Base-by-base conservation (phyloP, 2,888 invertebrate species). In the Dione juno region DNA sequence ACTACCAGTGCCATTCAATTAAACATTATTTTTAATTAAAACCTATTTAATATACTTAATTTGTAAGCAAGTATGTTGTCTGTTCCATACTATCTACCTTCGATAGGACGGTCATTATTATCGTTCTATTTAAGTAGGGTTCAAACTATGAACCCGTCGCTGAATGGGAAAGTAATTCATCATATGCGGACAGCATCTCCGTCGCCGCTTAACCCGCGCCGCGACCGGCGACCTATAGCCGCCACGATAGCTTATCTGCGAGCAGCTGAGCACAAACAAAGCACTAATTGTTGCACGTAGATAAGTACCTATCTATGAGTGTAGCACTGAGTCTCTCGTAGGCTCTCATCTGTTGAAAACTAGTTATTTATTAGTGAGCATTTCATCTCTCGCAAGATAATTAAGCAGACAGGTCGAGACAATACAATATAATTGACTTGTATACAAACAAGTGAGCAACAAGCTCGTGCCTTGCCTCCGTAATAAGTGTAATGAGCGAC, bases 131-230 rank as follows among this genome's bases (percentile, higher is more conserved):
- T n/a, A n/a, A n/a, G n/a, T n/a, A n/a, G n/a, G n/a, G n/a, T n/a
- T n/a, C 45, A 19, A 14, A 28, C 7, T 53, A 35, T 35, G 53
- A 53, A 53, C 28, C 14, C 28, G 6, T 13, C 28, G 7, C 14
- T 48, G 50, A 1, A 37, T 6, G 0, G 35, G 54, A 37, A 54
- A 35, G 10, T 54, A 10, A 35, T 54, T 54, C n/a, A n/a, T n/a
- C n/a, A 35, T 0, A 35, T n/a, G 9, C n/a, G 35, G 3, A 37
- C 54, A 35, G 35, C 28, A 35, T 10, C 10, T 5, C 54, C n/a
- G 54, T 54, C 35, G 28, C 53, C 53, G 53, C 53, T 53, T 53
- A 53, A 53, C 35, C 54, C 54, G 35, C n/a, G 54, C 35, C 54
- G 54, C 54, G 54, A 28, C 5, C 28, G 28, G 2, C 28, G 28